Conservation (phyloP, 2,113 vertebrate genomes). For the Platichthys stellatus region DNA sequence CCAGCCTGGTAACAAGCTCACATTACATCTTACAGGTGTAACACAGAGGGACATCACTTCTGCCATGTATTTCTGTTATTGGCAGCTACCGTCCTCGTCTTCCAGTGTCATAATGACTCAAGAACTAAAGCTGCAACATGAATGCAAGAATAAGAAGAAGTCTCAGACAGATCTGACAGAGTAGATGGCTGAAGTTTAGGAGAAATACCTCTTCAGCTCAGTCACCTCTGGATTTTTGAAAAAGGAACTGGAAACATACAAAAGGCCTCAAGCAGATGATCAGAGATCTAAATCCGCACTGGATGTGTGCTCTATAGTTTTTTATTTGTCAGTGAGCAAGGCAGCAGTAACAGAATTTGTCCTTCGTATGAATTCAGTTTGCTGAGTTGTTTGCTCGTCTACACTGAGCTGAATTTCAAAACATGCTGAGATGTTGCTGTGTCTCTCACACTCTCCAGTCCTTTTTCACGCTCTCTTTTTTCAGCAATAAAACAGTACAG, state of each 20-base stretch:
- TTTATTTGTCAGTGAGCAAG: constrained; percentile 21
- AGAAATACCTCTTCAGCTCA: not conserved
- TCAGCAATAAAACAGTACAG: not conserved
- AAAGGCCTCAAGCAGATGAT: no score
- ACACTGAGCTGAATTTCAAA: not conserved
- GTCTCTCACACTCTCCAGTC: not conserved
- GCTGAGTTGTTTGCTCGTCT: no score
- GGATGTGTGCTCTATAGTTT: constrained; percentile 22
- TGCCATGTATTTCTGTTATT: constrained; percentile 16
- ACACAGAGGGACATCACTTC: not conserved
- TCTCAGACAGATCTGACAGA: no score
- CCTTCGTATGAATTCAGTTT: not conserved
- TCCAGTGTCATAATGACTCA: no score
- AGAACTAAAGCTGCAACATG: no score
- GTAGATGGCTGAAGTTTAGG: not conserved
- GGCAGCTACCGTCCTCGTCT: not conserved
- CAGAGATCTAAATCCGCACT: not conserved
- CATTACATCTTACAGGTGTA: constrained; percentile 60
- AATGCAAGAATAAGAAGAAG: no score
- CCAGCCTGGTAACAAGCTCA: constrained; percentile 11
- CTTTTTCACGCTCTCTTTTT: not conserved
- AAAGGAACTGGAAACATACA: no score
- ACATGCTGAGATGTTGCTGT: not conserved
- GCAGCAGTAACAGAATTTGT: constrained; percentile 7
- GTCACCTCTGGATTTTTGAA: no score